Conservation (phyloP, 2,797 vertebrate species). For the Sardinella longiceps region DNA sequence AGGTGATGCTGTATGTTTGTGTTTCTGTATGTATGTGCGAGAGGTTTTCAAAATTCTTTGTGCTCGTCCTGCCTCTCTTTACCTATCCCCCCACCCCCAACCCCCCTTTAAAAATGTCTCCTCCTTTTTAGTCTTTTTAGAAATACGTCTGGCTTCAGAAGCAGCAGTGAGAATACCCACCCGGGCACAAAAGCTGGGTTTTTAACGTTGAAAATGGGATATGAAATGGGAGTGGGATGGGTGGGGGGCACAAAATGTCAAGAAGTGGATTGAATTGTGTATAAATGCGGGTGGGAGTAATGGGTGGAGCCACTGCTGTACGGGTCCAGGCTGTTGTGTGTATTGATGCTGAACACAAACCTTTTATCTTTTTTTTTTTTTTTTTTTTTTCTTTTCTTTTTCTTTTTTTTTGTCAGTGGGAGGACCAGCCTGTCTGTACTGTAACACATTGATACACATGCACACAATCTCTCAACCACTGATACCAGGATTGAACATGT, state of each 20-base stretch:
- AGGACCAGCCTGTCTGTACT: conserved; percentile 51
- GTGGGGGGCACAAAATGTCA: conserved; percentile 11
- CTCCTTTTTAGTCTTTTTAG: conserved; percentile 40
- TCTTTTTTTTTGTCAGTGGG: conserved; percentile 58
- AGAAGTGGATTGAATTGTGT: not conserved
- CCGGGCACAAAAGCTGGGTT: conserved; percentile 39
- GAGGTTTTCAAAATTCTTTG: conserved; percentile 61
- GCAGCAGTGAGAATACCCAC: conserved; percentile 54
- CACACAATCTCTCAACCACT: conserved; percentile 58
- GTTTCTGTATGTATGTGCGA: conserved; percentile 50
- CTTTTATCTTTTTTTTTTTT: conserved; percentile 62
- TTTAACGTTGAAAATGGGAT: not conserved
- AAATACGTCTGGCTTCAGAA: conserved; percentile 40
- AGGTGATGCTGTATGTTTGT: conserved; percentile 56
- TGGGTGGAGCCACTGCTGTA: conserved; percentile 55
- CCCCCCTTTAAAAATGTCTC: conserved; percentile 25
- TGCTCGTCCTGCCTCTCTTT: conserved; percentile 47
- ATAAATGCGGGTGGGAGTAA: not conserved
- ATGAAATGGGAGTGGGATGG: conserved; percentile 29
- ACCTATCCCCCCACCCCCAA: not conserved
- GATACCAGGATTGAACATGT: conserved; percentile 54
- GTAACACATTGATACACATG: conserved; percentile 45
- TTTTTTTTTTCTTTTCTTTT: not conserved
- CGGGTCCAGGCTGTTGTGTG: conserved; percentile 67
- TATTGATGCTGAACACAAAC: conserved; percentile 73